Evolutionary conservation across 1,140 invertebrate genomes (phyloP).

Genomic region (Gryllus bimaculatus): DNA sequence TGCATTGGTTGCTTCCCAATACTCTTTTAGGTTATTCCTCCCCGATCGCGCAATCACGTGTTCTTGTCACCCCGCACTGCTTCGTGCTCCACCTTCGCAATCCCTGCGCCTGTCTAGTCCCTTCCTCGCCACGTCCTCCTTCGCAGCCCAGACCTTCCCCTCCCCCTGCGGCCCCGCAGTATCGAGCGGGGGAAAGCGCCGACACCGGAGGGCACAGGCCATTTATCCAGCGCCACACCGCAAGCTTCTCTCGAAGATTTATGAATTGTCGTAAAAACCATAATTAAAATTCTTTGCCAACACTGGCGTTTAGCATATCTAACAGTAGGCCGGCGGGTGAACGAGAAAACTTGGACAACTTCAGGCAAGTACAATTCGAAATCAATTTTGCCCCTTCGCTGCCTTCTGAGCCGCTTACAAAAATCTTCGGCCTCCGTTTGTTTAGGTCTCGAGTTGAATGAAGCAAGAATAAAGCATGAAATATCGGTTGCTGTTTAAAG

Average conservation of each 20-base stretch:
- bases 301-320: slow-evolving; percentile 19
- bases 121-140: too few species aligned
- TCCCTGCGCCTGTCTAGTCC: too few species aligned
- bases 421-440: background rate
- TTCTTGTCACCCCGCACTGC: too few species aligned
- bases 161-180: too few species aligned
- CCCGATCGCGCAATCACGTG: too few species aligned
- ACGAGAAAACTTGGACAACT: background rate
- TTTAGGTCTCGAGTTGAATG: background rate
- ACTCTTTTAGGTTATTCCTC: too few species aligned
- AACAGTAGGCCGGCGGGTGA: slow-evolving; percentile 13
- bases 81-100: too few species aligned
- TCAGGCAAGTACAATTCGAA: background rate
- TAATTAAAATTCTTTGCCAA: slow-evolving; percentile 21
- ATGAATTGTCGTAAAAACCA: slow-evolving; percentile 22
- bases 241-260: slow-evolving; percentile 18
- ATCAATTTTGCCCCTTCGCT: slow-evolving; percentile 6
- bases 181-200: too few species aligned
- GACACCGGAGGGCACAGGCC: background rate
- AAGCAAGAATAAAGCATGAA: background rate
- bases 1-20: too few species aligned
- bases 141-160: too few species aligned
- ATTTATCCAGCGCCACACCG: background rate
- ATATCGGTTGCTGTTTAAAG: background rate
- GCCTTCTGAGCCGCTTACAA: background rate